Base-by-base conservation (phyloP, 2,888 invertebrate genomes). In the Phasia obesa region DNA sequence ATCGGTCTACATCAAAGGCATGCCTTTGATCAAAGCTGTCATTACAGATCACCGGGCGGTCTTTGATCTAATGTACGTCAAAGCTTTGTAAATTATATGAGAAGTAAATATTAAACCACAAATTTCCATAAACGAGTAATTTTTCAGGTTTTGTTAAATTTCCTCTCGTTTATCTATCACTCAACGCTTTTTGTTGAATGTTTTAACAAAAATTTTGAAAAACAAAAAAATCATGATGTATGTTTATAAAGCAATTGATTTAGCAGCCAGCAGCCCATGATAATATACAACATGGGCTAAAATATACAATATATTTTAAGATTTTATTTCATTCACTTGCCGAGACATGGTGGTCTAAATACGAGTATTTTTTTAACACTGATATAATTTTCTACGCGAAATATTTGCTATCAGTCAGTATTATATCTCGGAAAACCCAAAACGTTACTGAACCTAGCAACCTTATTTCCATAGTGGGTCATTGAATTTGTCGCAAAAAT, bases 11-110 rank as follows among this genome's bases (percentile, higher is more conserved):
- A 85, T 87, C 86, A 87, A 87, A 87, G 87, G 85, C 77, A 73
- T 67, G 76, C 79, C 83, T 86, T 86, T 87, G 87, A 87, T 87
- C 87, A 87, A 87, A 87, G 87, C 87, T 87, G 87, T 87, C 87
- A 87, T 87, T 87, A 86, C 87, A 87, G 82, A 86, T 87, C 86
- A 87, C 77, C 86, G 84, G 81, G 71, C 55, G 77, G 77, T 75
- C 86, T 86, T 86, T 86, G 86, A 85, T 86, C 84, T 84, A 64
- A 44, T n/a, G 23, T 76, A 81, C 84, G 85, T 55, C 75, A 74
- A 81, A 73, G 71, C 62, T 74, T 71, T 67, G 64, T 71, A 71
- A 79, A 42, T 47, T 23, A 35, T 53, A 25, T 51, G 9, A 47
- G 17, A 47, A 13, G 25, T 5, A 38, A 27, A 21, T 59, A 71